Base-by-base conservation (phyloP, 2,797 vertebrate genomes). In the Pseudochromis fuscus region DNA sequence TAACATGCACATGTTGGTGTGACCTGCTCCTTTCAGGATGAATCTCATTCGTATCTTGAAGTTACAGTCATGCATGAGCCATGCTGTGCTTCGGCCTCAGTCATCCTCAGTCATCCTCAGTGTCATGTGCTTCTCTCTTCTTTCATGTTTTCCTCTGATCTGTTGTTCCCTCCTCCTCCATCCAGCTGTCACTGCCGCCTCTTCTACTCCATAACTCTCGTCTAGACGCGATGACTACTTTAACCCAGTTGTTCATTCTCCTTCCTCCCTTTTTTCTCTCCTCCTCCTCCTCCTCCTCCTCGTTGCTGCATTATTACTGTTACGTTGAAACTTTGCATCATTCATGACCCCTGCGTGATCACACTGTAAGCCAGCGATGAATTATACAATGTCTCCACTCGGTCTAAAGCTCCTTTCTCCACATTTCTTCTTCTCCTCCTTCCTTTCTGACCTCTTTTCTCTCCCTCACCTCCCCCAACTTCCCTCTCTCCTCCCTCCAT, bases 311-410 rank as follows among this genome's bases (percentile, higher is more conserved):
- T 80, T 28, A 44, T 63, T 23, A 42, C 31, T 66, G 52, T 46
- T 42, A 15, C 0, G 31, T 35, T 38, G 30, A 60, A 51, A 35
- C 31, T 44, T 46, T 90, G 70, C 62, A 87, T 89, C 85, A 21
- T 88, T 90, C 58, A 87, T 78, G 53, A 56, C 11, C 31, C 44
- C 33, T 42, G 27, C 3, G 16, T 70, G 73, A 85, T 82, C 69
- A 57, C 59, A 19, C 44, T 45, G 50, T 28, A 19, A 5, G 6
- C 16, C 33, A 59, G 46, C 35, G 10, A 88, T 92, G 53, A 91
- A 90, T 93, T 80, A 91, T 89, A 79, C 42, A 88, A 38, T 12
- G 37, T 65, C 45, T 77, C 25, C 44, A 55, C 51, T 33, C 31
- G 35, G 16, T 8, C 60, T 82, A 23, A 65, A 31, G 25, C 62